Percentiles rank a stretch among this genome's conserved stretches.
These are phyloP conservation scores for Luidia sarsii DNA, from an alignment of 53 echinoderm and acorn worm species.

Conservation along the genomic window DNA sequence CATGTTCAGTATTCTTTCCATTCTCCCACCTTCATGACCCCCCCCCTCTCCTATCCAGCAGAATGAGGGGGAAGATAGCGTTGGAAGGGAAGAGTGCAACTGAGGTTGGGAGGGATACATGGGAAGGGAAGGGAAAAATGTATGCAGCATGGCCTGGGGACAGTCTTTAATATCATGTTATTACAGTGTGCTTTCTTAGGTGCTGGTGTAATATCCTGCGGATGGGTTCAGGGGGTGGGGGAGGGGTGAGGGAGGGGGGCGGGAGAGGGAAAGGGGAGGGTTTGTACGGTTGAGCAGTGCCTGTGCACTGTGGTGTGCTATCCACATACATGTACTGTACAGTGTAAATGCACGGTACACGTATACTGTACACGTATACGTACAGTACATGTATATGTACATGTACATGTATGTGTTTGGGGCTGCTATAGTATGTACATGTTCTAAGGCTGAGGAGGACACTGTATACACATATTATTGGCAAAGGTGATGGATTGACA, in stretches of 20 bases:
- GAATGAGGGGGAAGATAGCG: too few species aligned
- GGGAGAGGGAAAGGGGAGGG: neutral
- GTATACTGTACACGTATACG: neutral
- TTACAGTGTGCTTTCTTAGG: neutral
- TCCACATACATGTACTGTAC: too few species aligned
- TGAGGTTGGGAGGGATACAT: too few species aligned
- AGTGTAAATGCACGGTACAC: too few species aligned
- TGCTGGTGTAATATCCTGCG: too few species aligned
- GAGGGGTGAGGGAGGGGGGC: neutral
- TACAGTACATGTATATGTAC: neutral
- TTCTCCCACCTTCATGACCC: too few species aligned
- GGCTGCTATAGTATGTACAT: too few species aligned
- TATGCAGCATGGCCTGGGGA: neutral
- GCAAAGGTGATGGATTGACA: neutral
- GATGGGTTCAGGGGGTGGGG: too few species aligned
- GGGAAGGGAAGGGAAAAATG: too few species aligned
- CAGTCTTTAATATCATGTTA: conserved; percentile 24
- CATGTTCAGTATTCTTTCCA: neutral
- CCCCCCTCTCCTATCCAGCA: too few species aligned
- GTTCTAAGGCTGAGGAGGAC: neutral
- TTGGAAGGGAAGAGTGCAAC: neutral
- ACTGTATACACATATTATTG: neutral
- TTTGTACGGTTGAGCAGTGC: neutral
- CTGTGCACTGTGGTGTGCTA: neutral
- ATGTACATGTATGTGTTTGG: neutral